These are phyloP conservation scores for Ctenosaura bakeri DNA, from an alignment of 2,797 vertebrate genomes.

Conservation along the genomic window DNA sequence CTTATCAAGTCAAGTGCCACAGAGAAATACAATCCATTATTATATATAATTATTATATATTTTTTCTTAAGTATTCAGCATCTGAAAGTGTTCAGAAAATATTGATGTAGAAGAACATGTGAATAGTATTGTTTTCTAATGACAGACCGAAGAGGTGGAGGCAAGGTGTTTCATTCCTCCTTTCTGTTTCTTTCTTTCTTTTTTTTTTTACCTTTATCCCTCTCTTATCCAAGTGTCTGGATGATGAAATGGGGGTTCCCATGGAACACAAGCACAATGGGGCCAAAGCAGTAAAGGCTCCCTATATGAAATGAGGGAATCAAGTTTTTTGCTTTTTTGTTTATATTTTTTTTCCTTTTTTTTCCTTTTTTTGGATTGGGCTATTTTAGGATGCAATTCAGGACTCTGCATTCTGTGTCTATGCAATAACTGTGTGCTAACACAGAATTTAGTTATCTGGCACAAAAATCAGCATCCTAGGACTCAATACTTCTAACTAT, in stretches of 20 bases:
- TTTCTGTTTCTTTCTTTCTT: slow-evolving; percentile 8
- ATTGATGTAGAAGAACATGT: slow-evolving; percentile 72
- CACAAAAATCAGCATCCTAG: slow-evolving; percentile 16
- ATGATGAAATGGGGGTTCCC: slow-evolving; percentile 55
- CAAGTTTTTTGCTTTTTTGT: not conserved
- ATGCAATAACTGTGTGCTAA: not conserved
- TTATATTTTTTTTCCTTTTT: too few relatives aligned
- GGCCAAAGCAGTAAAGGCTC: slow-evolving; percentile 31
- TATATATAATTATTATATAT: slow-evolving; percentile 57
- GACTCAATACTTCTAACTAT: slow-evolving; percentile 30
- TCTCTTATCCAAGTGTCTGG: slow-evolving; percentile 53
- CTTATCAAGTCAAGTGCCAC: slow-evolving; percentile 70
- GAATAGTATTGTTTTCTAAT: slow-evolving; percentile 75
- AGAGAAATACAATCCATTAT: slow-evolving; percentile 54
- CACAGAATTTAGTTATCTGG: slow-evolving; percentile 24
- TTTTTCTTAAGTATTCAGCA: slow-evolving; percentile 78
- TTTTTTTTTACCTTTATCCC: not conserved
- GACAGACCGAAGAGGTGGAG: slow-evolving; percentile 51
- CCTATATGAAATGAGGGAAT: not conserved
- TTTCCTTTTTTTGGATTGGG: not conserved
- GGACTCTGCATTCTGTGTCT: slow-evolving; percentile 30
- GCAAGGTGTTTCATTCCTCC: slow-evolving; percentile 39
- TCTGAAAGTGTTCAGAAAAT: slow-evolving; percentile 78
- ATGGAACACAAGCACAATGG: slow-evolving; percentile 56
- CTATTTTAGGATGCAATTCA: slow-evolving; percentile 23